A percentile compares a stretch with the other conserved stretches of the same genome.
Conservation (phyloP, 2,888 invertebrate species). For the Hydropsyche betteni region DNA sequence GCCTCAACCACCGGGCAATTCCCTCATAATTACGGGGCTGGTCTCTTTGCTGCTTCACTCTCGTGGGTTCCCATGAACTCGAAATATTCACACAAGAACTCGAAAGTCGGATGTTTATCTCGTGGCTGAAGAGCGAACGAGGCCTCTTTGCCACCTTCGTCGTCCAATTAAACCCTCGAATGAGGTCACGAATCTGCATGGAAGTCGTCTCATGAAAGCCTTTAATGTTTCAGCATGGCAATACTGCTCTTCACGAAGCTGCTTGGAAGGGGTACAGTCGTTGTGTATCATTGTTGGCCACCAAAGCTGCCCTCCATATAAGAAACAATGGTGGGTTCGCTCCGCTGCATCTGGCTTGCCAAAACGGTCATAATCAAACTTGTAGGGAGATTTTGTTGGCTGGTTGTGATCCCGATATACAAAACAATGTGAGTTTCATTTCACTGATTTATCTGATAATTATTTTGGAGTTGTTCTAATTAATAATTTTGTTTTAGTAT, state of each 20-base stretch:
- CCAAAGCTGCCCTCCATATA: slow-evolving; percentile 70
- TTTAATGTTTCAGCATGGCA: slow-evolving; percentile 78
- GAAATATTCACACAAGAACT: too few species aligned
- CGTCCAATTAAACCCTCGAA: slow-evolving; percentile 17
- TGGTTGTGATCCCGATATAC: slow-evolving; percentile 86
- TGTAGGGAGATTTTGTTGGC: slow-evolving; percentile 87
- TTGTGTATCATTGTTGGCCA: slow-evolving; percentile 78
- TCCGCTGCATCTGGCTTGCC: slow-evolving; percentile 93
- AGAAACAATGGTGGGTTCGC: slow-evolving; percentile 90
- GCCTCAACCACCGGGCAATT: slow-evolving; percentile 5
- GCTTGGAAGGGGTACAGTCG: slow-evolving; percentile 94
- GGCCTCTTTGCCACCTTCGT: neutral
- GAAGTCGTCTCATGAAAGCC: neutral
- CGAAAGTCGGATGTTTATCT: neutral
- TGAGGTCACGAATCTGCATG: slow-evolving; percentile 12
- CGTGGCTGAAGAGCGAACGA: neutral
- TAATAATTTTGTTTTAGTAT: slow-evolving; percentile 70
- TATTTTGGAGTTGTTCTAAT: neutral
- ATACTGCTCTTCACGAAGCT: slow-evolving; percentile 93
- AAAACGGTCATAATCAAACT: slow-evolving; percentile 97
- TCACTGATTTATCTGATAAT: neutral
- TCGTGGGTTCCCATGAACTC: slow-evolving; percentile 9
- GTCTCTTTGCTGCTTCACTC: neutral
- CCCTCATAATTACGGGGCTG: slow-evolving; percentile 4
- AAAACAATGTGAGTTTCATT: slow-evolving; percentile 79